These are phyloP conservation scores for Smittia sp. DNA, from an alignment of 2,888 invertebrate genomes.

Conservation along the genomic window DNA sequence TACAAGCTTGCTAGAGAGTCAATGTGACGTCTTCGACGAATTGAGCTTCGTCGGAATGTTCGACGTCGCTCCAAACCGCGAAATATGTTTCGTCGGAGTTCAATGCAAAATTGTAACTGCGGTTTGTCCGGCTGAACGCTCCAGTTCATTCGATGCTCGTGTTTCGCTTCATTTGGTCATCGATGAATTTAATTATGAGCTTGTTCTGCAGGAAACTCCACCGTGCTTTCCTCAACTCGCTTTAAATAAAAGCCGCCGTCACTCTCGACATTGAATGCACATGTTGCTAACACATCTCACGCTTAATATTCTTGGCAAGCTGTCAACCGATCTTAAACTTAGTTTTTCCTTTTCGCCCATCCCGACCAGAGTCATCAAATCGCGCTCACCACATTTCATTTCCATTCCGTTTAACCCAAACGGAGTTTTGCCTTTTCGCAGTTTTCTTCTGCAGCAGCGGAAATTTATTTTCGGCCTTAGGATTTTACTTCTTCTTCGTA, in stretches of 20 bases:
- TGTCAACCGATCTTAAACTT: conserved; percentile 25
- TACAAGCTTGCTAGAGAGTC: too few relatives aligned
- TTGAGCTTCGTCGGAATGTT: not conserved
- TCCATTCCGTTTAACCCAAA: not conserved
- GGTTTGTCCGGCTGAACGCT: too few relatives aligned
- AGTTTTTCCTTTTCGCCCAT: not conserved
- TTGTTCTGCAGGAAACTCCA: too few relatives aligned
- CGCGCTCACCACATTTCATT: not conserved
- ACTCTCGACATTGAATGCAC: conserved; percentile 20
- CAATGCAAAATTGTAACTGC: too few relatives aligned
- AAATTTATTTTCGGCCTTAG: not conserved
- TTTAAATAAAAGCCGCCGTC: not conserved
- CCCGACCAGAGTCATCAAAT: not conserved
- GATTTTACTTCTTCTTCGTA: not conserved
- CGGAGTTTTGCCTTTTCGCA: not conserved
- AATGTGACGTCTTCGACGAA: not conserved
- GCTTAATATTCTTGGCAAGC: conserved; percentile 29
- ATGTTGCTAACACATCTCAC: conserved; percentile 18
- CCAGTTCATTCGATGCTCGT: too few relatives aligned
- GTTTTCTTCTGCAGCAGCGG: not conserved
- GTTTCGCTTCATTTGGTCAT: too few relatives aligned
- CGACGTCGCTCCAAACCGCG: not conserved
- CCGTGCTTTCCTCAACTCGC: too few relatives aligned
- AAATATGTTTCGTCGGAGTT: not conserved
- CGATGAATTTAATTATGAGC: too few relatives aligned